A percentile compares a stretch with the other conserved stretches of the same genome.
Conservation (phyloP, 1,140 invertebrate genomes). For the Drosophila paulistorum region DNA sequence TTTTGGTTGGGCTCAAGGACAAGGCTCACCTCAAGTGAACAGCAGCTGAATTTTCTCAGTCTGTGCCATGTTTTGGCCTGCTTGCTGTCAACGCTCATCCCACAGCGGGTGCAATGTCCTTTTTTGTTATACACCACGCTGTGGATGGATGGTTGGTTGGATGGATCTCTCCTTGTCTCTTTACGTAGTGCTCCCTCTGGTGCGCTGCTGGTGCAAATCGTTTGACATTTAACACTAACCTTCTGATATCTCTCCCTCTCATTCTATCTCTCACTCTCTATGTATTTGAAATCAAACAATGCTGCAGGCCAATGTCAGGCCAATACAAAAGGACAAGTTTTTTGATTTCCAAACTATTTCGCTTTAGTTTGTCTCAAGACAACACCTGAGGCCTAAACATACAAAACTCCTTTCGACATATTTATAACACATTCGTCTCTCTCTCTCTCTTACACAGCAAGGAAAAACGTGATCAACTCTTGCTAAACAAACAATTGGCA, state of each 20-base stretch:
- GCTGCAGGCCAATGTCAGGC: conserved; percentile 20
- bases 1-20: conserved; percentile 37
- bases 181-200: conserved; percentile 45
- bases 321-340: conserved; percentile 16
- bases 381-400: conserved; percentile 43
- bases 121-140: conserved; percentile 34
- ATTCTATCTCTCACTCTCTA: too few species aligned
- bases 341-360: conserved; percentile 27
- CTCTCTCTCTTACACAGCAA: neutral
- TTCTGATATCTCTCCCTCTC: conserved; percentile 32
- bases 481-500: neutral
- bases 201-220: conserved; percentile 78
- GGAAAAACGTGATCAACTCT: neutral
- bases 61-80: conserved; percentile 40
- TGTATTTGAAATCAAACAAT: conserved; percentile 23
- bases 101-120: conserved; percentile 60
- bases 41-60: conserved; percentile 47
- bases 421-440: neutral
- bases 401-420: conserved; percentile 37
- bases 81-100: conserved; percentile 56
- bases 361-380: conserved; percentile 24
- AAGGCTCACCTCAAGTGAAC: neutral
- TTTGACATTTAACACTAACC: conserved; percentile 70
- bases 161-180: conserved; percentile 27
- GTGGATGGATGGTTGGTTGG: conserved; percentile 48